Evolutionary conservation across 2,797 vertebrate species (phyloP), one percentile per base, ranked within the genome.

Genomic region (Lepidocolaptes lacrymiger): DNA sequence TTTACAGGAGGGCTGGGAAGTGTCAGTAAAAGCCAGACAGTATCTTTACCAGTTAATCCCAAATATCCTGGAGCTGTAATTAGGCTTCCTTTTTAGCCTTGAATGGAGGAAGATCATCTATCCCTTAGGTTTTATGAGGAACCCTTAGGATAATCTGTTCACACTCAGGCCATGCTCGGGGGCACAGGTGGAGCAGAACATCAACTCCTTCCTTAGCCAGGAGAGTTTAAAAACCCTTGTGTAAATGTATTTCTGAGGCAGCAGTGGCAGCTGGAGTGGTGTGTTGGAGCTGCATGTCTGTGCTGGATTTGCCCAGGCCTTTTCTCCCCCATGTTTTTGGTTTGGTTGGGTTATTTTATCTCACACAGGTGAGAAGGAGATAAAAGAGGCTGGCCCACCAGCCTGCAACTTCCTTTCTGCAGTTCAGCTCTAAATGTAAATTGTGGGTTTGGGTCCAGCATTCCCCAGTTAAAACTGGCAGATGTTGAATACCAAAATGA

Each of bases 91-190:
- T 85, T 61, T 41, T 59, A 48, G 12, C 52, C 88, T 81, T 75
- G 77, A 32, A 20, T 54, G 22, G 39, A 61, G 73, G 34, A 72
- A 54, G 58, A 36, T 36, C 22, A 1, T 17, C 1, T 14, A 37
- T 59, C 39, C 49, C 30, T 10, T 63, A 32, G 22, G 26, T 85
- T 90, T 83, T 85, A 15, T 23, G 43, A 79, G 72, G 61, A 85
- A 7, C 63, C 26, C 18, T 48, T 59, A 63, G 64, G 61, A 27
- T 4, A 72, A n/a, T n/a, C 58, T 2, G 2, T 34, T 80, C 0
- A 0, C n/a, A 52, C 48, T 63, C 61, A 36, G 44, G n/a, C 61
- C 0, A 0, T 0, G 2, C 22, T 43, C 7, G 3, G 37, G 59
- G 37, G 41, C 64, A 49, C 17, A 3, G 9, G 4, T 26, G n/a